Conservation (phyloP, 1,140 invertebrate genomes). For the Neodiprion pinetum region DNA sequence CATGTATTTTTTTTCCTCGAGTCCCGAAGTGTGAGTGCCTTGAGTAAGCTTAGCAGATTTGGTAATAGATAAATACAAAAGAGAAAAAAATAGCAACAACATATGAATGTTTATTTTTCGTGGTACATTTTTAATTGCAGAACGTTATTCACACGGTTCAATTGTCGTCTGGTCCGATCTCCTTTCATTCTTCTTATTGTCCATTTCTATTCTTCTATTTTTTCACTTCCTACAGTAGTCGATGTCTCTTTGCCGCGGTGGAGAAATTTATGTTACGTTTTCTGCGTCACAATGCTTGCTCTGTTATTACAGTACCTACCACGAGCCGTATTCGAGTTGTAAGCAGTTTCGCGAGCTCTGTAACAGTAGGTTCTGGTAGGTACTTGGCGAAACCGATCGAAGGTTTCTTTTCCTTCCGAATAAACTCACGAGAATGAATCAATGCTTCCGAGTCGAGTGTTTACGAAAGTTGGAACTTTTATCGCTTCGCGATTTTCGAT, state of each 20-base stretch:
- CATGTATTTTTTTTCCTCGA: not conserved
- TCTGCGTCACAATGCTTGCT: not conserved
- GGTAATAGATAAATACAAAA: not conserved
- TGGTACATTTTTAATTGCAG: not conserved
- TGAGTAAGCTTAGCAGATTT: not conserved
- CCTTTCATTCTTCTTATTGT: not conserved
- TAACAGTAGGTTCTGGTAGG: not conserved
- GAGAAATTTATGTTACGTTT: slow-evolving; percentile 5
- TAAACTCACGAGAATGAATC: not conserved
- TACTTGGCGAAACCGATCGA: not conserved
- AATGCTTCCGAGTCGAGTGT: not conserved
- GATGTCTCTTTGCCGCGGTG: not conserved
- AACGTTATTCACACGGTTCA: slow-evolving; percentile 5
- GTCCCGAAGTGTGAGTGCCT: not conserved
- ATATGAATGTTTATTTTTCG: too few relatives aligned
- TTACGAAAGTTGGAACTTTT: not conserved
- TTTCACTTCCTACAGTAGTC: not conserved
- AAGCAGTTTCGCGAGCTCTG: too few relatives aligned
- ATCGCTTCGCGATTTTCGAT: not conserved
- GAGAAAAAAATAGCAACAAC: too few relatives aligned
- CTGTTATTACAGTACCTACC: not conserved
- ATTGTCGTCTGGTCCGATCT: not conserved
- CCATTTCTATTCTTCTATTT: not conserved
- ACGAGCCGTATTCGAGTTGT: not conserved
- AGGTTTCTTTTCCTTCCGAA: not conserved